Base-by-base conservation (phyloP, 2,113 vertebrate genomes). In the Trematocara nigrifrons region DNA sequence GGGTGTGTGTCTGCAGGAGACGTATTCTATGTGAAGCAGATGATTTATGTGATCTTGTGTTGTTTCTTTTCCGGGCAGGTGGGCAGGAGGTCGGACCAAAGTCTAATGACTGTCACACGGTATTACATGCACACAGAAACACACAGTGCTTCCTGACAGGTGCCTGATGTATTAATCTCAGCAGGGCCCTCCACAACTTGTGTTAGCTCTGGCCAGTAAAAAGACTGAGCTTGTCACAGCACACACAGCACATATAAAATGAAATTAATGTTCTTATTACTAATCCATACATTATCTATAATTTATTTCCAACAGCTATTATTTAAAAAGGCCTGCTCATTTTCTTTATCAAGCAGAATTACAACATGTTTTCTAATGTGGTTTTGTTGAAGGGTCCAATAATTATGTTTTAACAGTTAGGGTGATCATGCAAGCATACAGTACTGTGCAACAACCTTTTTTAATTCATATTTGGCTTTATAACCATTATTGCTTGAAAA, bases 141-240 rank as follows among this genome's bases (percentile, higher is more conserved):
- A 54, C 40, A 59, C 31, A 45, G 52, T 69, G 80, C 33, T 20
- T 81, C 57, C 82, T 89, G 93, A 92, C 93, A 93, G 83, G 69
- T 80, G 85, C 87, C 88, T 91, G 85, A 89, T 88, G 86, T 91
- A 94, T 93, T 91, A 91, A 95, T 94, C 83, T 79, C 82, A 90
- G 87, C 85, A 82, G 85, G 81, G 61, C 88, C 85, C 82, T 83
- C 85, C 84, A 69, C 66, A 85, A 76, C 79, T 81, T 90, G 52
- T 85, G 77, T 83, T 86, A 83, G 56, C 69, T 59, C 11, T 38
- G 69, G 84, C 47, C 74, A 76, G 85, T 56, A 51, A 81, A 83
- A 59, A 82, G 77, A 45, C 52, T 64, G 64, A 45, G 42, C 22
- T 49, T 74, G 52, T 81, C 56, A 52, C 74, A 79, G 42, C 38